Base-by-base conservation (phyloP, 2,797 vertebrate genomes). In the Anguilla obscura region DNA sequence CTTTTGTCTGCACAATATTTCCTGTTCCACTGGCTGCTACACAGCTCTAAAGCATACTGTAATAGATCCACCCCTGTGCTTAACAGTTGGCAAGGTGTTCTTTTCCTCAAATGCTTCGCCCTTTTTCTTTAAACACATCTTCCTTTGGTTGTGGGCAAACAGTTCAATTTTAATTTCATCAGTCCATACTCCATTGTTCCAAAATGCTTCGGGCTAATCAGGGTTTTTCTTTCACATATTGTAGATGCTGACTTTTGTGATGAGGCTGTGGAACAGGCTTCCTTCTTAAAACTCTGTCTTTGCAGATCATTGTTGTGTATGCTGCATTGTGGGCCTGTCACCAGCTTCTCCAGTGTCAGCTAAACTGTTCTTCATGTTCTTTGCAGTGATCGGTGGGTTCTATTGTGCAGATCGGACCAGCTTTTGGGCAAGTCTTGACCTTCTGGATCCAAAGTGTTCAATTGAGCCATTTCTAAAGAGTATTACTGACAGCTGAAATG, bases 181-280 rank as follows among this genome's bases (percentile, higher is more conserved):
- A 69, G 63, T 69, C n/a, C 8, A 8, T 27, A 69, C 63, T 27
- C 1, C 24, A n/a, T 69, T 6, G 63, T n/a, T 69, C 63, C 63
- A 69, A 69, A 69, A 69, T 69, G 63, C 63, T 69, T 69, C 63
- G 27, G 63, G 30, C 27, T 33, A 30, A 74, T 74, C 69, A 33
- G 33, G 69, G 69, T 74, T 74, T n/a, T 74, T 33, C 69, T 74
- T 74, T 74, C 27, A 33, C 69, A 74, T 74, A 74, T 36, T 74
- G 27, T 74, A 33, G 30, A 74, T 36, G 10, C 69, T 33, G 27
- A 33, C 27, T 12, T 74, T 74, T 16, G 27, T 33, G 69, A 30
- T 9, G 69, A 74, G 69, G 69, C 18, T 36, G 30, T 30, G 14
- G 69, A 74, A 33, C 10, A 16, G 30, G 10, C 30, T 14, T 14